Conservation (phyloP, 1,140 invertebrate species). For the Ceratina japonica region DNA sequence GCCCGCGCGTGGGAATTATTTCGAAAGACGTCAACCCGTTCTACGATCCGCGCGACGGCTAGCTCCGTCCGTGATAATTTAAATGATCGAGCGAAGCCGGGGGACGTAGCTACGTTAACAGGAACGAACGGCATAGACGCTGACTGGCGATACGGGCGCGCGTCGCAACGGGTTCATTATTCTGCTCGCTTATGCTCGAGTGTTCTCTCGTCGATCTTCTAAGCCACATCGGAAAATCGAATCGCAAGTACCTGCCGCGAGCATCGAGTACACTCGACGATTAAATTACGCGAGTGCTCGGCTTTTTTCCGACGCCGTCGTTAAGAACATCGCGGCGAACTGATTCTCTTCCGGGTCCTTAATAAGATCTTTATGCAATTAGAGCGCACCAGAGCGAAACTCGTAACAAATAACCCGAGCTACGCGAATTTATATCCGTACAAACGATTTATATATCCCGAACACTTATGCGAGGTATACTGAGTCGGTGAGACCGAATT, state of each 20-base stretch:
- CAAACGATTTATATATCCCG: too few relatives aligned
- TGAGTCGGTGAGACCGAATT: too few relatives aligned
- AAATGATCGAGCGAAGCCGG: too few relatives aligned
- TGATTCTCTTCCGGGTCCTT: too few relatives aligned
- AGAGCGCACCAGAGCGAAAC: too few relatives aligned
- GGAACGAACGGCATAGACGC: background rate
- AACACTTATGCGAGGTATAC: background rate
- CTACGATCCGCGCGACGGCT: too few relatives aligned
- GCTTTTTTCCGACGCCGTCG: slow-evolving; percentile 9
- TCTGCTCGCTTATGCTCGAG: slow-evolving; percentile 34
- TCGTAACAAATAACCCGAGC: too few relatives aligned
- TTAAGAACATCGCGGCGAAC: background rate
- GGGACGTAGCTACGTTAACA: slow-evolving; percentile 1
- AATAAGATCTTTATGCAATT: too few relatives aligned
- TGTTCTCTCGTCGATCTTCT: slow-evolving; percentile 17
- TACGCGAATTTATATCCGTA: too few relatives aligned
- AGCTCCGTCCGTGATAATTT: too few relatives aligned
- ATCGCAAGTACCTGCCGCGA: slow-evolving; percentile 21
- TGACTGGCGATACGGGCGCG: slow-evolving; percentile 21
- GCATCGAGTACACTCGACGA: slow-evolving; percentile 37
- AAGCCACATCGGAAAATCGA: slow-evolving; percentile 34
- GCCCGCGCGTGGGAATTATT: too few relatives aligned
- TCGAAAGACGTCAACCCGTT: too few relatives aligned
- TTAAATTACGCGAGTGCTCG: slow-evolving; percentile 33
- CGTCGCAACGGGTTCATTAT: slow-evolving; percentile 25